A percentile compares a stretch with the other conserved stretches of the same genome.
phyloP scores from a whole-genome alignment of 2,113 vertebrate species.

The Amia ocellicauda region DNA sequence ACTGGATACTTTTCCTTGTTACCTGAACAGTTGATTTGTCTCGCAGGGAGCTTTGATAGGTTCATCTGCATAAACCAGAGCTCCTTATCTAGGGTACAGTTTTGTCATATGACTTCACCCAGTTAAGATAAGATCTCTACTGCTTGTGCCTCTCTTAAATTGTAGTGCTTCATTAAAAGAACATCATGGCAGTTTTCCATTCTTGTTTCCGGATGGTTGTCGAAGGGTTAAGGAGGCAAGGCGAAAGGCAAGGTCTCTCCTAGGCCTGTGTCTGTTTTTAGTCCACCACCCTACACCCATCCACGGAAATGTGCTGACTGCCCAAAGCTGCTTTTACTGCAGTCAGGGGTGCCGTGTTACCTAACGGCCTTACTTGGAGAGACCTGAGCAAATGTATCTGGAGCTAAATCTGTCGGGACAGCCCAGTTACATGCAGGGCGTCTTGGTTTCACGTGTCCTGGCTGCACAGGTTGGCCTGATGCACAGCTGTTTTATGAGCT shows the following conservation, averaged over 20 bases:
- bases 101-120: no score
- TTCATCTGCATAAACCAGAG: no score
- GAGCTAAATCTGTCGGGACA: conserved; percentile 16
- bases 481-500: no score
- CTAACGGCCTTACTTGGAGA: conserved; percentile 40
- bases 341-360: conserved; percentile 43
- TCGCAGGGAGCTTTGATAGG: no score
- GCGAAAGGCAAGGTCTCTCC: conserved; percentile 35
- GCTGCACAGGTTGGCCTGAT: background rate
- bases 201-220: no score
- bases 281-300: conserved; percentile 32
- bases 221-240: conserved; percentile 17
- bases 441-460: background rate
- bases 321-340: conserved; percentile 42
- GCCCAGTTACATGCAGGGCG: conserved; percentile 7
- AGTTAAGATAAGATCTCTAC: no score
- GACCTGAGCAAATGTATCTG: conserved; percentile 16
- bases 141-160: no score
- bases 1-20: no score
- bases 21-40: no score
- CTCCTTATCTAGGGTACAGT: no score
- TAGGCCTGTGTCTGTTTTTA: conserved; percentile 54
- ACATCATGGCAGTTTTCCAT: no score
- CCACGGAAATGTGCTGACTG: conserved; percentile 54
- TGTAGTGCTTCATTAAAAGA: no score